Evolutionary conservation across 1,140 invertebrate species (phyloP), one percentile per base, ranked within the genome.

Genomic region (Solenopsis invicta): DNA sequence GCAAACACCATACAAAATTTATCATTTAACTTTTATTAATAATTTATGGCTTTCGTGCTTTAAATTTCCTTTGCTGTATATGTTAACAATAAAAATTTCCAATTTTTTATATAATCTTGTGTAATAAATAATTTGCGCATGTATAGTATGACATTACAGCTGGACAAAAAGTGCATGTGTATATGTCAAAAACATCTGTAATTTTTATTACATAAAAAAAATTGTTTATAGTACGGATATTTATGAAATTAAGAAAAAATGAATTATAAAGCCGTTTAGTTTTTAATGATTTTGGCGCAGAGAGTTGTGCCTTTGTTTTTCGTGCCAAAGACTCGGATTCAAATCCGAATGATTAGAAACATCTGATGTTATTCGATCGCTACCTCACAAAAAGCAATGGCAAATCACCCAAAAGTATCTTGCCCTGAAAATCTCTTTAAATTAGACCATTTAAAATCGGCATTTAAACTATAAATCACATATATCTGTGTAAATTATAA

Each of bases 1-100:
- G 21, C 56, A 41, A 81, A 52, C 5, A 71, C 13, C 48, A 69
- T n/a, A 37, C 41, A 34, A 69, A 69, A 80, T 80, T 69, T 69
- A 81, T 69, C 18, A 45, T 81, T 81, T 81, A 54, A 71, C 64
- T 81, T 80, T 81, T 69, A 54, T 56, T 71, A 52, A 6, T 52
- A 16, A 71, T 81, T 54, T 56, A 56, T 69, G 16, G 4, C 18
- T 10, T 69, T 52, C 10, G 16, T 81, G 21, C 12, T 21, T 52
- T 13, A 41, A 54, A 69, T 69, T 69, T 45, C 0, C 16, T 69
- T 80, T 0, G 4, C 5, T 24, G 2, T 21, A 21, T 48, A 24
- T 62, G 45, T 61, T 48, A 61, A 18, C 4, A 62, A 48, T 64
- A 64, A 34, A 21, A 21, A 77, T 4, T 13, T 64, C 21, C 13